Conservation (phyloP, 2,888 invertebrate species). For the Apodemia duryi region DNA sequence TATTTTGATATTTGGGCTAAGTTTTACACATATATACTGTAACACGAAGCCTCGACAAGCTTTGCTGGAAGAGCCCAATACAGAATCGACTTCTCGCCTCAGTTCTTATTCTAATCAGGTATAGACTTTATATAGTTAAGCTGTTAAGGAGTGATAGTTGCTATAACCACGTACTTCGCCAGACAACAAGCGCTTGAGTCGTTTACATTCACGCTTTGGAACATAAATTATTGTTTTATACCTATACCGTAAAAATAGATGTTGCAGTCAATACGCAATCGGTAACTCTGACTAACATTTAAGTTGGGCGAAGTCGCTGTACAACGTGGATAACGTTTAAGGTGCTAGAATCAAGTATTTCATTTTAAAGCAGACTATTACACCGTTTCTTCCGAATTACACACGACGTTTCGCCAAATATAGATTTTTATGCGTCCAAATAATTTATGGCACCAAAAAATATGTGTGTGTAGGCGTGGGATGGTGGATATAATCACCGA, state of each 20-base stretch:
- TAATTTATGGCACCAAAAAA: conserved; percentile 1
- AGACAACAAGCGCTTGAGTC: not conserved
- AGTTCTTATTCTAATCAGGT: no score
- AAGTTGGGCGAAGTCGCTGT: not conserved
- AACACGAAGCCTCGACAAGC: no score
- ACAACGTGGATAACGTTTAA: not conserved
- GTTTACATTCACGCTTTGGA: not conserved
- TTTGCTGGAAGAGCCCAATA: no score
- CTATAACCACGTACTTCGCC: not conserved
- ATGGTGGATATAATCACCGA: not conserved
- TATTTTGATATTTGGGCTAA: no score
- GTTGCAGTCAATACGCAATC: not conserved
- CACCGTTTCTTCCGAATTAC: conserved; percentile 6
- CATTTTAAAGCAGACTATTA: conserved; percentile 5
- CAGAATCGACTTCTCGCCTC: no score
- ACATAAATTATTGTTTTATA: not conserved
- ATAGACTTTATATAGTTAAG: no score
- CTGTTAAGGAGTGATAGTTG: no score
- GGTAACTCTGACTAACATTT: not conserved
- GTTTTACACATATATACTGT: no score
- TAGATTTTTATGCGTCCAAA: conserved; percentile 8
- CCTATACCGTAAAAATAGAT: not conserved
- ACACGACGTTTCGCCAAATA: not conserved
- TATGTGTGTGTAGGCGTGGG: not conserved
- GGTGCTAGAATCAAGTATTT: not conserved